These are phyloP conservation scores for Pseudoips prasinana DNA, from an alignment of 2,888 invertebrate species.

Conservation along the genomic window DNA sequence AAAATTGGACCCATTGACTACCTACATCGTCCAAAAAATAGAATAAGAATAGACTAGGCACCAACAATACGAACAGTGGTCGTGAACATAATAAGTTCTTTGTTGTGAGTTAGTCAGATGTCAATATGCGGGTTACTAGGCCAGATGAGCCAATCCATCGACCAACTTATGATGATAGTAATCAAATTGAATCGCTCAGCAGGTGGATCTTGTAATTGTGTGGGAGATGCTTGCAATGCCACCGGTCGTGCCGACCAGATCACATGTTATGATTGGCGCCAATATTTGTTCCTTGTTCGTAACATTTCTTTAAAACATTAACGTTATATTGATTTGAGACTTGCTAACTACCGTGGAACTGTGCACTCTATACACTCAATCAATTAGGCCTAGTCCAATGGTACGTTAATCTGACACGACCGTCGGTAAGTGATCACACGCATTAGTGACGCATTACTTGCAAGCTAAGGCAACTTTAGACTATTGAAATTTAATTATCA, in stretches of 20 bases:
- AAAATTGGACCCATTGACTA: too few species aligned
- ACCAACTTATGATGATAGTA: conserved; percentile 51
- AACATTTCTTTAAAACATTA: conserved; percentile 15
- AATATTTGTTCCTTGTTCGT: background rate
- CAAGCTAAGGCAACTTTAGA: too few species aligned
- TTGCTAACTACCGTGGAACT: too few species aligned
- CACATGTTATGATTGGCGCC: conserved; percentile 6
- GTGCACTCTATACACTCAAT: too few species aligned
- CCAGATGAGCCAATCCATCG: conserved; percentile 53
- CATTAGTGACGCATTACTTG: too few species aligned
- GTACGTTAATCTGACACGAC: too few species aligned
- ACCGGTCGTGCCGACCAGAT: conserved; percentile 8
- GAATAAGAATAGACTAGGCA: conserved; percentile 8
- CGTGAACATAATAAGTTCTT: conserved; percentile 49
- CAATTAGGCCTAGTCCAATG: too few species aligned
- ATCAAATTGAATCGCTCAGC: conserved; percentile 72
- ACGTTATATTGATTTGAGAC: too few species aligned
- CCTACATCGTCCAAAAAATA: too few species aligned
- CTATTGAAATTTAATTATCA: too few species aligned
- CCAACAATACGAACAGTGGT: conserved; percentile 37
- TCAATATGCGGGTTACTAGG: conserved; percentile 64
- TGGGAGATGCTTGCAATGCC: conserved; percentile 12
- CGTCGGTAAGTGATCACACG: too few species aligned
- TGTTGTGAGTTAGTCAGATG: conserved; percentile 51
- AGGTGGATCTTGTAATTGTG: conserved; percentile 57